Evolutionary conservation across 2,113 vertebrate species (phyloP).

Genomic region (Nesogale talazaci): DNA sequence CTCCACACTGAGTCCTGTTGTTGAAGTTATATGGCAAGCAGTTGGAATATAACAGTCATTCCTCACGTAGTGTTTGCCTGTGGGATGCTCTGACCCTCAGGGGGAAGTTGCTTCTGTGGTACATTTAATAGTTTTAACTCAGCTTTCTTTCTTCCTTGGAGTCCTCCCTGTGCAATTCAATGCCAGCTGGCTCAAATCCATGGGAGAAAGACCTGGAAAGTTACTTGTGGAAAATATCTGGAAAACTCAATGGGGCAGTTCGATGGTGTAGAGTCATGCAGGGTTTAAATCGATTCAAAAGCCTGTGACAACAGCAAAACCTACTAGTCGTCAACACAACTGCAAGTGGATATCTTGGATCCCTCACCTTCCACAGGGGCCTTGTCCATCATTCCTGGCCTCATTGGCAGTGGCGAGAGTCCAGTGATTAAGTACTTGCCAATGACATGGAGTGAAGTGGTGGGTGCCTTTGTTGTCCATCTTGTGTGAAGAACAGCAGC

Average conservation of each 20-base stretch:
- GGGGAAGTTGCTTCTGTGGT: too few species aligned
- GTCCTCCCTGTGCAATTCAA: background rate
- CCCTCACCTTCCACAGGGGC: background rate
- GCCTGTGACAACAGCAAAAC: too few species aligned
- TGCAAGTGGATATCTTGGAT: background rate
- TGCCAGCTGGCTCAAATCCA: background rate
- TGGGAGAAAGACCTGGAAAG: background rate
- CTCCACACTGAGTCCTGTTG: background rate
- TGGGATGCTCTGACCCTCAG: too few species aligned
- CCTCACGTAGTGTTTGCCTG: too few species aligned
- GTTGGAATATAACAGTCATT: too few species aligned
- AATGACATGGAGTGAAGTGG: background rate
- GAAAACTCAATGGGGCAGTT: background rate
- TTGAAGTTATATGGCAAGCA: background rate
- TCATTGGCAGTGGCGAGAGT: too few species aligned
- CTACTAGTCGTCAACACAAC: rapidly evolving
- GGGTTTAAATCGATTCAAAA: too few species aligned
- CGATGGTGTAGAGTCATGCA: too few species aligned
- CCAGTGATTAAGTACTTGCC: background rate
- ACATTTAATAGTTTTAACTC: background rate
- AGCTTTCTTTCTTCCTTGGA: background rate
- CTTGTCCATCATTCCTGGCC: background rate
- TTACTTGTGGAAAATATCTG: background rate
- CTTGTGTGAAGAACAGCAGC: rapidly evolving
- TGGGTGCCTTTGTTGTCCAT: background rate